Evolutionary conservation across 92 coral and sea anemone species (phyloP).

Genomic region (Desmophyllum pertusum): DNA sequence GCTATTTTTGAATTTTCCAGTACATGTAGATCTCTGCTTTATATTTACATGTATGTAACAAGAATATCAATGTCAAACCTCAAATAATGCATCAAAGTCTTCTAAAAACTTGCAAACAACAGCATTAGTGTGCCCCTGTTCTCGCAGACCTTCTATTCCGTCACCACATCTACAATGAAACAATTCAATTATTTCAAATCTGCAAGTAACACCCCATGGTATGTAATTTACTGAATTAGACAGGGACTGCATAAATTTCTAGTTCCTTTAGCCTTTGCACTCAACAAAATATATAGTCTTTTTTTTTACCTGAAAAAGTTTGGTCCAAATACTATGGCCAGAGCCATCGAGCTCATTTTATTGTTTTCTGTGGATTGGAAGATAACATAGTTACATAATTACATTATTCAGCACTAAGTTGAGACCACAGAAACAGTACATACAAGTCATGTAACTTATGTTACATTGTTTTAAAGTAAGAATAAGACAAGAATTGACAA

Average conservation of each 20-base stretch:
- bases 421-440: neutral
- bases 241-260: neutral
- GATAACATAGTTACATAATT: too few relatives aligned
- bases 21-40: too few relatives aligned
- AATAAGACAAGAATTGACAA: neutral
- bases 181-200: neutral
- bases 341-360: slow-evolving; percentile 91
- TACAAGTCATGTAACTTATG: too few relatives aligned
- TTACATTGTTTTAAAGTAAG: too few relatives aligned
- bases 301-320: slow-evolving; percentile 95
- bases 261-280: neutral
- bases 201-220: too few relatives aligned
- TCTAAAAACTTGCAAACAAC: slow-evolving; percentile 82
- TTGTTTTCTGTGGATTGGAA: slow-evolving; percentile 64
- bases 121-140: slow-evolving; percentile 93
- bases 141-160: slow-evolving; percentile 91
- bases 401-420: neutral
- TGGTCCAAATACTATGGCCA: slow-evolving; percentile 98
- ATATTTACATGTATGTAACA: too few relatives aligned
- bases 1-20: neutral
- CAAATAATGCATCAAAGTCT: slow-evolving; percentile 78
- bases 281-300: neutral
- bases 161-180: slow-evolving; percentile 72
- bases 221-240: neutral
- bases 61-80: slow-evolving; percentile 38